These are phyloP conservation scores for Catonia carolina DNA, from an alignment of 2,888 invertebrate genomes.

Conservation along the genomic window DNA sequence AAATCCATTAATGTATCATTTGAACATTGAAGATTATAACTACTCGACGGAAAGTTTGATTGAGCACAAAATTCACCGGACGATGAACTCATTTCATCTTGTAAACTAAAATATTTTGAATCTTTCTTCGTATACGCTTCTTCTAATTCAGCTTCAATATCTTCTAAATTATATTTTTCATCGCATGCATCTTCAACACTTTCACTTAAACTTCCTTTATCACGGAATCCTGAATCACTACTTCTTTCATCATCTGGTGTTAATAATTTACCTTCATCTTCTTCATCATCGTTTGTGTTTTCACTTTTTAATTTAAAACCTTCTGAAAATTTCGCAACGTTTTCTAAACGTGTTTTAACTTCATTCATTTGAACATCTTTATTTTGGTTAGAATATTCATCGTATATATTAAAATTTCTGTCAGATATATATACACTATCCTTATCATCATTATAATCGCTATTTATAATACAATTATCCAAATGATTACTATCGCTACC, in stretches of 20 bases:
- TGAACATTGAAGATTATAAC: not conserved
- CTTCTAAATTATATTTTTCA: slow-evolving; percentile 38
- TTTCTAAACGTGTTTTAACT: slow-evolving; percentile 33
- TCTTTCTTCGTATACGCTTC: slow-evolving; percentile 22
- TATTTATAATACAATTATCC: not conserved
- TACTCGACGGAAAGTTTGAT: not conserved
- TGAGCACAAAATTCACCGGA: not conserved
- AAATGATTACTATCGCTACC: not conserved
- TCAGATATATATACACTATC: slow-evolving; percentile 25
- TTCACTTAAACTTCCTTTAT: slow-evolving; percentile 43
- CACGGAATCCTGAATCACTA: slow-evolving; percentile 47
- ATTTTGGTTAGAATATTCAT: slow-evolving; percentile 28
- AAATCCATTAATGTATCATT: slow-evolving; percentile 20
- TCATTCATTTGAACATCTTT: slow-evolving; percentile 31
- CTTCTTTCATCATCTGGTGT: slow-evolving; percentile 47
- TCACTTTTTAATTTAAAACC: slow-evolving; percentile 36
- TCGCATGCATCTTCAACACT: slow-evolving; percentile 38
- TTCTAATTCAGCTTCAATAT: slow-evolving; percentile 38
- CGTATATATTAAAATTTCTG: slow-evolving; percentile 27
- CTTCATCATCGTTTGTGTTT: slow-evolving; percentile 37
- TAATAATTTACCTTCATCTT: slow-evolving; percentile 43
- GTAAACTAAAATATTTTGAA: not conserved
- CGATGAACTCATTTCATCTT: slow-evolving; percentile 5
- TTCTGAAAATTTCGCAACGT: slow-evolving; percentile 31
- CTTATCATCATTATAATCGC: not conserved